Conservation (phyloP, 30 jellyfish, hydroid and myxozoan species). For the Cassiopea xamachana region DNA sequence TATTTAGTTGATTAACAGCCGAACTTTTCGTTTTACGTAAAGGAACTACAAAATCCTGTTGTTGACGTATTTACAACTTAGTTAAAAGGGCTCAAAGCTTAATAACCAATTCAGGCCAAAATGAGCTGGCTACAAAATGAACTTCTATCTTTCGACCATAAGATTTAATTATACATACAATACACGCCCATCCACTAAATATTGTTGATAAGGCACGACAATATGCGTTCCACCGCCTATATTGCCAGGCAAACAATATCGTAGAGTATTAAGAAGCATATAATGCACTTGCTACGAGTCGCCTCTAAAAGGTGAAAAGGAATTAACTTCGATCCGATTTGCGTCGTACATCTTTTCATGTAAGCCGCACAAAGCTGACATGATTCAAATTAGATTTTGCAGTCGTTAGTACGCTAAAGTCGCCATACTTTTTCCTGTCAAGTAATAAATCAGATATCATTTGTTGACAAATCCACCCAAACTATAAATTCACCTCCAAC, state of each 20-base stretch:
- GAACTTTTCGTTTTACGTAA: not conserved
- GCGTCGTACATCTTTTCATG: slow-evolving; percentile 62
- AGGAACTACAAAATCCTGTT: not conserved
- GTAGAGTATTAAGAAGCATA: slow-evolving; percentile 13
- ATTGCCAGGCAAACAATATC: slow-evolving; percentile 61
- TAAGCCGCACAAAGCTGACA: slow-evolving; percentile 62
- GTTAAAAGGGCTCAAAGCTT: not conserved
- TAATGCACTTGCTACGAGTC: slow-evolving; percentile 9
- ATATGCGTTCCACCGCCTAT: slow-evolving; percentile 39
- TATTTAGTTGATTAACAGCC: not conserved
- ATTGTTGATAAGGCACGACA: slow-evolving; percentile 8
- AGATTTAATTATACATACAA: not conserved
- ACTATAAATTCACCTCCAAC: slow-evolving; percentile 33
- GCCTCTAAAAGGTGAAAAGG: slow-evolving; percentile 24
- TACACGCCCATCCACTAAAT: slow-evolving; percentile 16
- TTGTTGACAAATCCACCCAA: slow-evolving; percentile 14
- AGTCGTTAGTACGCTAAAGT: slow-evolving; percentile 58
- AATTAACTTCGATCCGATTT: slow-evolving; percentile 61
- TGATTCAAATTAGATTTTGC: slow-evolving; percentile 43
- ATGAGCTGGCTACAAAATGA: not conserved
- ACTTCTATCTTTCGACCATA: not conserved
- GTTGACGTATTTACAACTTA: not conserved
- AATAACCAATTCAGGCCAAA: not conserved
- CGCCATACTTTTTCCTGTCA: slow-evolving; percentile 74
- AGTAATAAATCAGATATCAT: slow-evolving; percentile 57